These are phyloP conservation scores for Grapholita molesta DNA, from an alignment of 1,140 invertebrate genomes.

Conservation along the genomic window DNA sequence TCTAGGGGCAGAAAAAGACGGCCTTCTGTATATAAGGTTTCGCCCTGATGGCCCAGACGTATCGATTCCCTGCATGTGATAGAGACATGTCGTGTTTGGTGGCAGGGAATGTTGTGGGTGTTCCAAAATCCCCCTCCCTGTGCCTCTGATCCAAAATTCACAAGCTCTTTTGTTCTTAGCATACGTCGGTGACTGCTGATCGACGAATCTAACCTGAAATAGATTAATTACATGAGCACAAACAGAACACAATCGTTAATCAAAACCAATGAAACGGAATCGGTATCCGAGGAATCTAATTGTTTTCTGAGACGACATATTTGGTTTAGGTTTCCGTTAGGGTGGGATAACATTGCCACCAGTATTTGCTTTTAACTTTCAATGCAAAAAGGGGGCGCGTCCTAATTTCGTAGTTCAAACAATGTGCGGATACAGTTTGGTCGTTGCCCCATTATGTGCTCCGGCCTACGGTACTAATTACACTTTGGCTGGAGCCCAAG, in stretches of 20 bases:
- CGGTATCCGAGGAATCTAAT: not conserved
- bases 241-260: slow-evolving; percentile 27
- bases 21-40: slow-evolving; percentile 81
- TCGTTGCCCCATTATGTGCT: slow-evolving; percentile 42
- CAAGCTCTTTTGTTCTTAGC: slow-evolving; percentile 89
- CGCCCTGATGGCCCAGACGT: slow-evolving; percentile 79
- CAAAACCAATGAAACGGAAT: slow-evolving; percentile 16
- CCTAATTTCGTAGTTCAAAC: slow-evolving; percentile 52
- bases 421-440: slow-evolving; percentile 38
- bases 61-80: slow-evolving; percentile 86
- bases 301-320: not conserved
- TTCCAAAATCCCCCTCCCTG: slow-evolving; percentile 86
- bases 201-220: slow-evolving; percentile 89
- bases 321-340: not conserved
- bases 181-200: slow-evolving; percentile 87
- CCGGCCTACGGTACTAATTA: slow-evolving; percentile 60
- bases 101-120: slow-evolving; percentile 90
- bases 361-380: slow-evolving; percentile 14
- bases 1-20: slow-evolving; percentile 80
- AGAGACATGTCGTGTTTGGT: slow-evolving; percentile 91
- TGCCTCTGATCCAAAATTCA: slow-evolving; percentile 91
- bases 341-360: not conserved
- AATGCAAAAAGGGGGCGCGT: slow-evolving; percentile 20
- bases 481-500: slow-evolving; percentile 60
- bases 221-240: slow-evolving; percentile 33